Percentiles rank a stretch among this genome's conserved stretches.
Evolutionary conservation across 2,888 invertebrate genomes (phyloP).

Genomic region (Villa cingulata): DNA sequence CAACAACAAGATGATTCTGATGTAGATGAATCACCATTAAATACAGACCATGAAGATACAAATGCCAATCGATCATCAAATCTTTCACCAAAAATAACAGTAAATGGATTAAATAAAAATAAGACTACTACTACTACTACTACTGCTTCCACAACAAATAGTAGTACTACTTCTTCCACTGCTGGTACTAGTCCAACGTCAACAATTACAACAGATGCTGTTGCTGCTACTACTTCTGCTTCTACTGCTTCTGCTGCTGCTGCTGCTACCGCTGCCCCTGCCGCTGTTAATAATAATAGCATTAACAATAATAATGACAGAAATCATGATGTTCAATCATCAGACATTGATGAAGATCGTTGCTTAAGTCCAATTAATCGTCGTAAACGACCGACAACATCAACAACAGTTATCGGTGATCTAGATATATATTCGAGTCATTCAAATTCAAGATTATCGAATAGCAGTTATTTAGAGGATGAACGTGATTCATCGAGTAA

Average conservation of each 20-base stretch:
- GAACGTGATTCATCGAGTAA: constrained; percentile 15
- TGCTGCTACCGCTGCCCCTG: background rate
- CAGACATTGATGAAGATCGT: constrained; percentile 12
- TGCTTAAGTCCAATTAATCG: constrained; percentile 7
- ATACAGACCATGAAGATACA: constrained; percentile 9
- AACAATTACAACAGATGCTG: background rate
- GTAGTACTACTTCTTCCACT: constrained; percentile 7
- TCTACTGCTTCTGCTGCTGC: constrained; percentile 3
- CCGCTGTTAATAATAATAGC: background rate
- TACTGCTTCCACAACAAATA: too few relatives aligned
- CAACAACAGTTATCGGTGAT: constrained; percentile 1
- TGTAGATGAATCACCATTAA: constrained; percentile 40
- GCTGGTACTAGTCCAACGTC: too few relatives aligned
- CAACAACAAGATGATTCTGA: constrained; percentile 41
- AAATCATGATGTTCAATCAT: constrained; percentile 3
- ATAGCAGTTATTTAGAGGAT: constrained; percentile 21
- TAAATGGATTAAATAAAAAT: constrained; percentile 10
- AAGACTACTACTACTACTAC: constrained; percentile 7
- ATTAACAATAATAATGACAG: background rate
- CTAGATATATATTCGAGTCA: constrained; percentile 23
- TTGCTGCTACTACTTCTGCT: constrained; percentile 3
- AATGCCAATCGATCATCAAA: constrained; percentile 3
- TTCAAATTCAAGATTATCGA: constrained; percentile 23
- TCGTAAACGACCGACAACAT: constrained; percentile 8
- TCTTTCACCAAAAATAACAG: constrained; percentile 2